phyloP scores from a whole-genome alignment of 2,113 vertebrate genomes.

The Etia nguti region DNA sequence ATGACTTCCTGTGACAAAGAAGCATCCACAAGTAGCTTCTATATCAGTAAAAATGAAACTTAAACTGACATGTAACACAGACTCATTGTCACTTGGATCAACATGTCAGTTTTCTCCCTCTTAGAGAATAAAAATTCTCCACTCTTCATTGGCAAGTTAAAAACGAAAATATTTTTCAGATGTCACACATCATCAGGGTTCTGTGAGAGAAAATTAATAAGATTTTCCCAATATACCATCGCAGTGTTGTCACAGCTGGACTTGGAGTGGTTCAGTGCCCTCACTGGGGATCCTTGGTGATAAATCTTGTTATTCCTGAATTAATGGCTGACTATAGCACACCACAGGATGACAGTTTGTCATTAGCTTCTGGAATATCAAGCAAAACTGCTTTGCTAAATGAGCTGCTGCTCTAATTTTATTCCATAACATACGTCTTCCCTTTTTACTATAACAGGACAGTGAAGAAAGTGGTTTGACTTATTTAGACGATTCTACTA shows the following conservation, averaged over 20 bases:
- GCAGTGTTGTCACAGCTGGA: conserved; percentile 43
- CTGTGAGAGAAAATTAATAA: conserved; percentile 52
- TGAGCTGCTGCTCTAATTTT: neutral
- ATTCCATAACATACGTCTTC: neutral
- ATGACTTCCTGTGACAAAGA: neutral
- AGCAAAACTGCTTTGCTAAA: neutral
- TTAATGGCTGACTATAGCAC: neutral
- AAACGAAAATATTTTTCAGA: conserved; percentile 41
- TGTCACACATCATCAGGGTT: conserved; percentile 48
- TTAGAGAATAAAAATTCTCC: conserved; percentile 23
- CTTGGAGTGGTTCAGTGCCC: conserved; percentile 7
- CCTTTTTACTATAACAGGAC: neutral
- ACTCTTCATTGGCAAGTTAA: conserved; percentile 26
- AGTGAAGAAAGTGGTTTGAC: neutral
- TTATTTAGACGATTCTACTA: conserved; percentile 7
- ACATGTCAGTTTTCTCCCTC: neutral
- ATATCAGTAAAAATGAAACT: neutral
- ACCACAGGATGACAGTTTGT: neutral
- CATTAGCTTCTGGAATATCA: neutral
- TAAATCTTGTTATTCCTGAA: conserved; percentile 27
- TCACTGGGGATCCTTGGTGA: neutral
- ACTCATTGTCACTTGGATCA: neutral
- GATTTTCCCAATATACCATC: conserved; percentile 13
- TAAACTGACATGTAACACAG: neutral
- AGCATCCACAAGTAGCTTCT: neutral